Percentiles rank a stretch among this genome's conserved stretches.
Evolutionary conservation across 2,888 invertebrate genomes (phyloP).

Genomic region (Dichetophora obliterata): DNA sequence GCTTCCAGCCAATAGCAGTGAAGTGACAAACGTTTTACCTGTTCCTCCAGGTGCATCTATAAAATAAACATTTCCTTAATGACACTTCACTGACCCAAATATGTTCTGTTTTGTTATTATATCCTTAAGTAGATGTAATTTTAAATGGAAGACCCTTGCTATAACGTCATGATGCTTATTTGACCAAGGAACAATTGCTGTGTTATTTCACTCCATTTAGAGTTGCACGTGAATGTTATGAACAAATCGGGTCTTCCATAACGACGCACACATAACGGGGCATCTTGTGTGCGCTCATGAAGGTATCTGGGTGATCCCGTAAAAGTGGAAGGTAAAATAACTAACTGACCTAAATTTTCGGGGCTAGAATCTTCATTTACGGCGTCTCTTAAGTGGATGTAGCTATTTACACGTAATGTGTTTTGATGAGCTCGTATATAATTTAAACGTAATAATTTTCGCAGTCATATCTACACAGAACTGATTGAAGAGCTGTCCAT

Average conservation of each 20-base stretch:
- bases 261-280: not conserved
- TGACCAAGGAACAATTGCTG: not conserved
- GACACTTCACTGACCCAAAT: constrained; percentile 41
- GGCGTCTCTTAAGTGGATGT: not conserved
- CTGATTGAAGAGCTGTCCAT: constrained; percentile 19
- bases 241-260: not conserved
- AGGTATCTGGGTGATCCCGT: not conserved
- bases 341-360: constrained; percentile 26
- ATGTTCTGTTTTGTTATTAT: constrained; percentile 28
- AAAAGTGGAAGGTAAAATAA: constrained; percentile 22
- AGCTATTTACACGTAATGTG: not conserved
- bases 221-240: not conserved
- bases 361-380: constrained; percentile 34
- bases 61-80: too few species aligned
- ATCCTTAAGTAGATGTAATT: not conserved
- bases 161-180: not conserved
- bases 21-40: constrained; percentile 52
- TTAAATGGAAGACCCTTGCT: constrained; percentile 12
- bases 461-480: constrained; percentile 10
- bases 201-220: not conserved
- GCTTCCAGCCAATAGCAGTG: constrained; percentile 57
- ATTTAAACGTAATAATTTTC: constrained; percentile 20
- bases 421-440: constrained; percentile 22
- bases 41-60: too few species aligned
- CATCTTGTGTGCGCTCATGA: not conserved